phyloP scores from a whole-genome alignment of 2,113 vertebrate genomes.

The Apus apus region DNA sequence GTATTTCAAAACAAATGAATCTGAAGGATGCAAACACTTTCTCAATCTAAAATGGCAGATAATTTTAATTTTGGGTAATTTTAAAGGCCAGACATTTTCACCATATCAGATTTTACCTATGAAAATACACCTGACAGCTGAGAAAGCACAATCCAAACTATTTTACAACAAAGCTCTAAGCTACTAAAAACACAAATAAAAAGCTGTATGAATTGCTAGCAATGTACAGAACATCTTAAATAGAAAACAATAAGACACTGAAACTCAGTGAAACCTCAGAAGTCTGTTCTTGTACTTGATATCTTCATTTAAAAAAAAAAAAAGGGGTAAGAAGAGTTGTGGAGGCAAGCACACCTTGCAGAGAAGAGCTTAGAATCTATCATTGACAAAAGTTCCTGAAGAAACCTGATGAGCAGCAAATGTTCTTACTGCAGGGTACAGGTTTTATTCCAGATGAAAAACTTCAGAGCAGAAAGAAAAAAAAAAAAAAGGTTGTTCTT shows the following conservation, averaged over 20 bases:
- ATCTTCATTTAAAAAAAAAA: neutral
- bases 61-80: neutral
- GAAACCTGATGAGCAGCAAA: neutral
- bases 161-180: neutral
- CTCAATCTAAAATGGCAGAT: neutral
- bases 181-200: neutral
- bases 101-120: neutral
- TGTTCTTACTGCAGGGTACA: neutral
- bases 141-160: neutral
- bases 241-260: neutral
- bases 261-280: neutral
- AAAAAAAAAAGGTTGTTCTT: neutral
- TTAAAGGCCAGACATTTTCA: neutral
- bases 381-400: neutral
- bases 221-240: neutral
- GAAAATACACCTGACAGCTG: neutral
- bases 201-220: neutral
- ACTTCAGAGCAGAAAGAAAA: neutral
- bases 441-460: neutral
- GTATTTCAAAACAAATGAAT: neutral
- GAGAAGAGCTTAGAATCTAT: neutral
- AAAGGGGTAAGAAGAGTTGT: neutral
- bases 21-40: neutral
- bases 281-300: neutral
- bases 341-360: neutral